Evolutionary conservation across 2,113 vertebrate species (phyloP), one percentile per base, ranked within the genome.

Genomic region (Acinonyx jubatus): DNA sequence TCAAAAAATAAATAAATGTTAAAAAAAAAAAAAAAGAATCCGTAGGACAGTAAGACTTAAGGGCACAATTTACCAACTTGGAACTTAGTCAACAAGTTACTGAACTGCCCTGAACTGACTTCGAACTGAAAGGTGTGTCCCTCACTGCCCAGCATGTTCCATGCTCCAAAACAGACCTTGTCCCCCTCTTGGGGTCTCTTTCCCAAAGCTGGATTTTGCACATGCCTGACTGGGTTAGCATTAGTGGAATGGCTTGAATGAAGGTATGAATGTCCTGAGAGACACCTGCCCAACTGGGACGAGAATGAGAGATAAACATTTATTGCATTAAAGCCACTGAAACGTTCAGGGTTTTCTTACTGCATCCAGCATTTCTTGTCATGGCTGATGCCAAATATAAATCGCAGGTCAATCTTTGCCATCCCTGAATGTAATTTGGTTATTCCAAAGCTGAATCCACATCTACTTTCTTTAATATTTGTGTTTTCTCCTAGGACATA

Each of bases 401-500:
- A 65, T 87, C 12, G 33, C 55, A 55, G 5, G 52, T 79, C 82
- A 79, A 73, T 87, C 36, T 45, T 74, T 63, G 41, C 19, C 50
- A 50, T 45, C 41, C 45, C 89, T 36, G 76, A 55, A 71, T 36
- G 84, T 27, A 57, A 15, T 21, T 61, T 45, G 86, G 50, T 90
- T 69, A n/a, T 91, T 85, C 61, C 9, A 38, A 91, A 95, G 69
- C 31, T 31, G n/a, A 92, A 81, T 57, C n/a, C 8, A 18, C 65
- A 50, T 27, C 73, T 84, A 78, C 71, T 85, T 85, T 81, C 55
- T 91, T 96, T 45, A 66, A 25, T 61, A 78, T 95, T 71, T 90
- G 65, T 80, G 41, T 80, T 95, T 91, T 93, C 41, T 76, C n/a
- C 52, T 25, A 76, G 25, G 33, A n/a, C 16, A 87, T 50, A 38